Base-by-base conservation (phyloP, 1,140 invertebrate genomes). In the Drosophila cardini region DNA sequence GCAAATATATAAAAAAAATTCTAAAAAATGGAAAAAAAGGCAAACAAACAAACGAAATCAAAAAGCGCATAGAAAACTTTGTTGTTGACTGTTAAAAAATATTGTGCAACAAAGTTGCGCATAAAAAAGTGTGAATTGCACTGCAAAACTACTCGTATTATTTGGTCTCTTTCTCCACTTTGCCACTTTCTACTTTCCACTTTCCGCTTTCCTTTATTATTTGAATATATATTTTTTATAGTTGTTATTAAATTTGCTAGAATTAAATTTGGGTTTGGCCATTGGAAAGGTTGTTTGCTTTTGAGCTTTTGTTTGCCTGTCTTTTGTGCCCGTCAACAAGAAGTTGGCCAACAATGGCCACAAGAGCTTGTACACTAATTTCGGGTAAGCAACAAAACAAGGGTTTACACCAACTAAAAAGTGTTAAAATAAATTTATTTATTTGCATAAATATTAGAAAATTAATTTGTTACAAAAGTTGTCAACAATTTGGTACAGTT, bases 71-170 rank as follows among this genome's bases (percentile, higher is more conserved):
- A 26, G n/a, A 75, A 72, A 79, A 72, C 57, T 77, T 79, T 68
- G 67, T 40, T 57, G 76, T 77, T 77, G 69, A 77, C 76, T 77
- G 74, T 77, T 26, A 63, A 73, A 79, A 79, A 79, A 79, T 77
- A 55, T 77, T 61, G 72, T 71, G 72, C 68, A 76, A 72, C 52
- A 76, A 76, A 76, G 21, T 76, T 63, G 46, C 34, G 13, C 40
- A 50, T 43, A 70, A 71, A 75, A 72, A 71, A 58, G 72, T 75
- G 67, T 75, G 60, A 75, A 75, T 75, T 63, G 52, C 67, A 71
- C 45, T 57, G 50, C 38, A 74, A 26, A 48, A 52, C 21, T 34
- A 46, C 26, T 34, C 45, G 45, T 56, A 58, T 58, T 72, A 43
- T 60, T 52, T 67, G 53, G 2, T 52, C 60, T 62, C 40, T 72